phyloP scores from a whole-genome alignment of 2,888 invertebrate genomes.

The Hirtodrosophila histrioides region DNA sequence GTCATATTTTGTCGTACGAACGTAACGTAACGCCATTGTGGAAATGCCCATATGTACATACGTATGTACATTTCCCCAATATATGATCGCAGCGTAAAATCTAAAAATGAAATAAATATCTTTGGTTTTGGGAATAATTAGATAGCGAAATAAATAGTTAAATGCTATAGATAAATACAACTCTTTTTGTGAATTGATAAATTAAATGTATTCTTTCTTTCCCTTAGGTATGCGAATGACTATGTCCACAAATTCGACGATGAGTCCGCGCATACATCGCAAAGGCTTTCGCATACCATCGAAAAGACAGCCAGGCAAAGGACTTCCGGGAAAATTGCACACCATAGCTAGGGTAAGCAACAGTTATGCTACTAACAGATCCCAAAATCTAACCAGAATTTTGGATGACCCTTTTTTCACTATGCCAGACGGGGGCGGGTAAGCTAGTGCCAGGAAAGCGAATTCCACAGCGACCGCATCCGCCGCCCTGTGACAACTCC shows the following conservation, averaged over 20 bases:
- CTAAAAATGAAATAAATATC: too few species aligned
- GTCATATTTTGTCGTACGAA: too few species aligned
- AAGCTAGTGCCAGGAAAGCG: constrained; percentile 84
- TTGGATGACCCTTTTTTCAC: background rate
- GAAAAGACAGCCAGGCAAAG: constrained; percentile 86
- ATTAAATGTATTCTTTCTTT: constrained; percentile 9
- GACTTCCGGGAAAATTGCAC: constrained; percentile 84
- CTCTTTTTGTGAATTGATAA: background rate
- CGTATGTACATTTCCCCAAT: too few species aligned
- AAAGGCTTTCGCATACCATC: constrained; percentile 89
- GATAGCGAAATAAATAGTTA: too few species aligned
- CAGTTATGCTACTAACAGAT: background rate
- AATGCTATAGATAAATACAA: too few species aligned
- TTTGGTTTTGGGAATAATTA: too few species aligned
- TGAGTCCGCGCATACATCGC: constrained; percentile 88
- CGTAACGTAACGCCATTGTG: too few species aligned
- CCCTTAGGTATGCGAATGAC: constrained; percentile 90
- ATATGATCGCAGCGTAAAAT: too few species aligned
- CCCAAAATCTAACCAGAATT: background rate
- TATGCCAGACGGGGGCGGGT: constrained; percentile 80
- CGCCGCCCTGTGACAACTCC: constrained; percentile 92
- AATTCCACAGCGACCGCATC: constrained; percentile 83
- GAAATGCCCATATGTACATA: too few species aligned
- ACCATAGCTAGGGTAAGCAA: constrained; percentile 85
- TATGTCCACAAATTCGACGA: constrained; percentile 88